A percentile compares a stretch with the other conserved stretches of the same genome.
Conservation (phyloP, 2,113 vertebrate genomes). For the Caloenas nicobarica region DNA sequence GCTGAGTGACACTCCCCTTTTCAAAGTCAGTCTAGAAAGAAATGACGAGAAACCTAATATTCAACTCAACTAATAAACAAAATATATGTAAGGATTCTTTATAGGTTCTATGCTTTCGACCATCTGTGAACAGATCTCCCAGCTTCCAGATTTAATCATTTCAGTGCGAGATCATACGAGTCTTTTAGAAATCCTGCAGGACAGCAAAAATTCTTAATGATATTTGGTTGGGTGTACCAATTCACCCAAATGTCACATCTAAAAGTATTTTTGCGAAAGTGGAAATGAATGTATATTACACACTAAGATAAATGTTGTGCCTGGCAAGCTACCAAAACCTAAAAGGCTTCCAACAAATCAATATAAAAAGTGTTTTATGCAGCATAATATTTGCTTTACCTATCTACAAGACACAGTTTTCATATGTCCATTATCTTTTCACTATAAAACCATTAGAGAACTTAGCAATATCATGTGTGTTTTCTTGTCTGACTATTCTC, state of each 20-base stretch:
- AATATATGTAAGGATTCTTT: not conserved
- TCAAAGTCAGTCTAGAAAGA: not conserved
- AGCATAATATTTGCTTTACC: not conserved
- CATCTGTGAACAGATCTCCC: not conserved
- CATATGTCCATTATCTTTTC: not conserved
- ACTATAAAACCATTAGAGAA: not conserved
- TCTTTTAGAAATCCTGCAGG: not conserved
- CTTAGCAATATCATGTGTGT: not conserved
- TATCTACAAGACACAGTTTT: not conserved
- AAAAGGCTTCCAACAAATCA: constrained; percentile 32
- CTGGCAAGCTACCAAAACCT: constrained; percentile 8
- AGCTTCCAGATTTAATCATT: not conserved
- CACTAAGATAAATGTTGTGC: not conserved
- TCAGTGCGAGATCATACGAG: not conserved
- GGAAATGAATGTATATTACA: not conserved
- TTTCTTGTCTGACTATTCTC: constrained; percentile 12
- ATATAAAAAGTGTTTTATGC: not conserved
- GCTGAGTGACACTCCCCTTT: not conserved
- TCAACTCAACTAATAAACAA: not conserved
- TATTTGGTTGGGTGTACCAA: not conserved
- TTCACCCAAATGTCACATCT: not conserved
- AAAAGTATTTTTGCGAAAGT: not conserved
- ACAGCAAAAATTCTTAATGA: not conserved
- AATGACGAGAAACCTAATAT: not conserved
- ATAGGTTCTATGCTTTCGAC: not conserved